Conservation (phyloP, 2,113 vertebrate species). For the Halichoeres trimaculatus region DNA sequence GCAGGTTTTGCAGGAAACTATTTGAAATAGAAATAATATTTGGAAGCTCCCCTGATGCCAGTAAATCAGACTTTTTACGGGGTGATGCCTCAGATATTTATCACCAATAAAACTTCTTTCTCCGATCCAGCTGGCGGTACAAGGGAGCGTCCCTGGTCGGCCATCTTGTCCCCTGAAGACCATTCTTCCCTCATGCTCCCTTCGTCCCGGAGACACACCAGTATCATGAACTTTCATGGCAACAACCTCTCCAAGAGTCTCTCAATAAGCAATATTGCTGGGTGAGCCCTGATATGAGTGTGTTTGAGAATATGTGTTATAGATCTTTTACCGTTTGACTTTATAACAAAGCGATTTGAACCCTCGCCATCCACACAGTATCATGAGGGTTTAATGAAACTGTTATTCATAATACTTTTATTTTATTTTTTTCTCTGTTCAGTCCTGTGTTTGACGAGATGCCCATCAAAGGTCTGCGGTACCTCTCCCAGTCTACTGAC, state of each 20-base stretch:
- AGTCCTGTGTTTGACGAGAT: constrained; percentile 93
- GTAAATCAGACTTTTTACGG: neutral
- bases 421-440: constrained; percentile 32
- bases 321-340: neutral
- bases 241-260: constrained; percentile 94
- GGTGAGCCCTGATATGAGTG: constrained; percentile 81
- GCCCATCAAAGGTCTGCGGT: constrained; percentile 88
- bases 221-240: constrained; percentile 78
- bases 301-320: constrained; percentile 6
- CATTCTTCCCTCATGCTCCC: constrained; percentile 66
- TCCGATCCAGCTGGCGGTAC: constrained; percentile 83
- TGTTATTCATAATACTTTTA: neutral
- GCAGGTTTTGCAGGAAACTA: too few relatives aligned
- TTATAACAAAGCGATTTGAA: neutral
- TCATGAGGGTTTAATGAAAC: constrained; percentile 2
- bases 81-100: neutral
- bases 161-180: constrained; percentile 90
- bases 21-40: too few relatives aligned
- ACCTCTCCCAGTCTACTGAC: constrained; percentile 95
- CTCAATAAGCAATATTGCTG: constrained; percentile 98
- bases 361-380: neutral
- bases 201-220: constrained; percentile 86
- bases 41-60: too few relatives aligned
- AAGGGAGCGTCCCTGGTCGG: constrained; percentile 94
- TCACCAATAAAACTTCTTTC: neutral